phyloP scores from a whole-genome alignment of 2,113 vertebrate species.

The Pongo pygmaeus region DNA sequence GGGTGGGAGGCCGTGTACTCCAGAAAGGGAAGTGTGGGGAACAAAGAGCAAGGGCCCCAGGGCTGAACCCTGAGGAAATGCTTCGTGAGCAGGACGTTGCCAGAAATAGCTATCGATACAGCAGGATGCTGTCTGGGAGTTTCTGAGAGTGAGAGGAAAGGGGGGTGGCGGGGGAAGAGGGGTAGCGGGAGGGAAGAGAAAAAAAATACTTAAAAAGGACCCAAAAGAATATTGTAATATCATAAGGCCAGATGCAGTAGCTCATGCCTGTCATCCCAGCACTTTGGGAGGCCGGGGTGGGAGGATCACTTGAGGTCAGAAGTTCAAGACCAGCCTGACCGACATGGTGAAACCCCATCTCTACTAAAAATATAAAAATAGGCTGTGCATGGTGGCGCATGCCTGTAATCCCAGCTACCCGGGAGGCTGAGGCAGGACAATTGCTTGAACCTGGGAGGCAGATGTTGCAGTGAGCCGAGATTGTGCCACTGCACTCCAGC shows the following conservation, averaged over 20 bases:
- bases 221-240: no score
- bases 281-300: not conserved
- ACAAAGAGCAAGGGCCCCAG: not conserved
- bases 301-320: not conserved
- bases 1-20: not conserved
- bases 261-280: not conserved
- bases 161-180: no score
- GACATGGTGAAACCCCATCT: no score
- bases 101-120: not conserved
- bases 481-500: not conserved
- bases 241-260: not conserved
- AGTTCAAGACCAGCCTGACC: not conserved
- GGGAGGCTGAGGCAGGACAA: no score
- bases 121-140: not conserved
- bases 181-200: not conserved
- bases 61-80: not conserved
- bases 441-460: no score
- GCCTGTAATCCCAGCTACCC: no score
- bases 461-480: no score
- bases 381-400: no score
- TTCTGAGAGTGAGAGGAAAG: not conserved
- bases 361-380: no score
- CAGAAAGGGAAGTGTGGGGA: not conserved
- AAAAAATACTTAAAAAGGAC: not conserved
- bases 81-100: no score